phyloP scores from a whole-genome alignment of 2,888 invertebrate species.

The Arge pagana region DNA sequence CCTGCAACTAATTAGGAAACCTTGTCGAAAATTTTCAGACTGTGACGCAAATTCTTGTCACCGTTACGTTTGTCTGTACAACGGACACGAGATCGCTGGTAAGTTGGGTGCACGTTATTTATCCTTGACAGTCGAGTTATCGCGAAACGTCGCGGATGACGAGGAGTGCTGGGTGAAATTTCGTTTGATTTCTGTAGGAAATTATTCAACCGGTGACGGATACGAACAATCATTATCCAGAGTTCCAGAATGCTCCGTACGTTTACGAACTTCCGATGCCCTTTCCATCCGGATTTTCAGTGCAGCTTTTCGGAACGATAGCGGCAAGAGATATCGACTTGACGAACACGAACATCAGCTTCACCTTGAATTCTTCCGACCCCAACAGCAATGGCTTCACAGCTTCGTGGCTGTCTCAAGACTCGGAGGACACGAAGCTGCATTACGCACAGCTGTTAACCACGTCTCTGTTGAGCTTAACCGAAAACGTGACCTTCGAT shows the following conservation, averaged over 20 bases:
- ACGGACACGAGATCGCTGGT: constrained; percentile 21
- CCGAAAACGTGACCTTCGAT: constrained; percentile 28
- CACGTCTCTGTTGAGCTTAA: constrained; percentile 25
- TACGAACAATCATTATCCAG: constrained; percentile 32
- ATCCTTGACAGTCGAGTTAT: not conserved
- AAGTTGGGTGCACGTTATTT: too few relatives aligned
- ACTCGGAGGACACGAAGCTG: constrained; percentile 27
- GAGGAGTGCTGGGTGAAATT: not conserved
- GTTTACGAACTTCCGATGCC: constrained; percentile 37
- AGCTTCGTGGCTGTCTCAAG: constrained; percentile 25
- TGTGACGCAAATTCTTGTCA: constrained; percentile 7
- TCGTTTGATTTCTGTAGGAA: constrained; percentile 19
- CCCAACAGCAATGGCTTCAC: constrained; percentile 25
- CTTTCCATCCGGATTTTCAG: constrained; percentile 30
- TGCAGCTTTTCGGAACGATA: constrained; percentile 28
- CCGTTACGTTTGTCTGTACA: constrained; percentile 23
- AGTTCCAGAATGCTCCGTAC: constrained; percentile 29
- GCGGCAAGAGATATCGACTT: constrained; percentile 37
- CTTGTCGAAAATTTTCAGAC: constrained; percentile 25
- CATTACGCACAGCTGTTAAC: constrained; percentile 31
- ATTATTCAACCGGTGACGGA: constrained; percentile 27
- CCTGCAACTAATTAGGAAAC: too few relatives aligned
- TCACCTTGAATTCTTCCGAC: constrained; percentile 28
- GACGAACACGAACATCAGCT: constrained; percentile 32
- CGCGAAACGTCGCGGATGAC: too few relatives aligned